phyloP scores from a whole-genome alignment of 92 coral and sea anemone species.

The Paramuricea clavata region DNA sequence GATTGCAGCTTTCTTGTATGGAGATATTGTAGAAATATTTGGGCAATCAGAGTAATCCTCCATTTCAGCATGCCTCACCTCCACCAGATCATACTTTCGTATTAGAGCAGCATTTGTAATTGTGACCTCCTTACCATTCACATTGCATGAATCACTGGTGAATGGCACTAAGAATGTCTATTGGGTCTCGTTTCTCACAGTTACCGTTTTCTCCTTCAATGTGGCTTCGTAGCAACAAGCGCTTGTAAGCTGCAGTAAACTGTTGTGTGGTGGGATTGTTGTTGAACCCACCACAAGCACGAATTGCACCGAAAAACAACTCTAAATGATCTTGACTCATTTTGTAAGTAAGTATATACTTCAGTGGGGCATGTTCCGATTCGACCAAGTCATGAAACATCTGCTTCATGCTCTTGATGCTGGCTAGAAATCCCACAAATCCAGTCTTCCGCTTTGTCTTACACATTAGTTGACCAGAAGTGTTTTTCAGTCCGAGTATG shows the following conservation, averaged over 20 bases:
- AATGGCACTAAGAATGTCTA: neutral
- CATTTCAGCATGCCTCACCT: neutral
- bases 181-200: slow-evolving; percentile 1
- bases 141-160: neutral
- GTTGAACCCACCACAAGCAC: slow-evolving; percentile 13
- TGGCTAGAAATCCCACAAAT: neutral
- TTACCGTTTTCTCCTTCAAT: slow-evolving; percentile 8
- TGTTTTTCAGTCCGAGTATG: slow-evolving; percentile 4
- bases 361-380: neutral
- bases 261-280: slow-evolving; percentile 25
- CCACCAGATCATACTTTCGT: slow-evolving; percentile 8
- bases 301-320: slow-evolving; percentile 5
- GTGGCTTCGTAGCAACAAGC: neutral
- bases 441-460: neutral
- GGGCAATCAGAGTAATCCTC: slow-evolving; percentile 2
- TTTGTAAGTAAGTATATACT: slow-evolving; percentile 17
- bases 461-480: neutral
- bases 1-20: slow-evolving; percentile 11
- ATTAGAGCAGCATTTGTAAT: neutral
- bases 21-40: neutral
- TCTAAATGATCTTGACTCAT: slow-evolving; percentile 32
- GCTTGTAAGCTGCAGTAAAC: slow-evolving; percentile 18
- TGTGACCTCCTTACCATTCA: neutral
- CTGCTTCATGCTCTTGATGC: neutral
- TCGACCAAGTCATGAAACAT: slow-evolving; percentile 11